Percentiles rank a stretch among this genome's conserved stretches.
Conservation (phyloP, 2,797 vertebrate genomes). For the Molossus alvarezi region DNA sequence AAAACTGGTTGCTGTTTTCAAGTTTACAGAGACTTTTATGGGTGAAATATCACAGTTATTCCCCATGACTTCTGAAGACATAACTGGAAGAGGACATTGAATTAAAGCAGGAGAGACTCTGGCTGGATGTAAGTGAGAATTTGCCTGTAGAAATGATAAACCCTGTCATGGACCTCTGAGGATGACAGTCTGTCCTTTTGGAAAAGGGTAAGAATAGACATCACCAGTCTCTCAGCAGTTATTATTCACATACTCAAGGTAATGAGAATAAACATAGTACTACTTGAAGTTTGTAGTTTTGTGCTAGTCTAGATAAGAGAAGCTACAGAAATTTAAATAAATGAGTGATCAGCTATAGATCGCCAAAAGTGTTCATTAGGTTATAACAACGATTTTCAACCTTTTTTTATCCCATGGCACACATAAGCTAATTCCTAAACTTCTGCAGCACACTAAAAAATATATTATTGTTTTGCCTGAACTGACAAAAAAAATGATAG, state of each 20-base stretch:
- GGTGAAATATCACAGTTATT: neutral
- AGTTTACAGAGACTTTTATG: conserved; percentile 24
- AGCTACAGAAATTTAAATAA: conserved; percentile 3
- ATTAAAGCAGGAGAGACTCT: conserved; percentile 36
- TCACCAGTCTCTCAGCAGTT: neutral
- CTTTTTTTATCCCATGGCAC: neutral
- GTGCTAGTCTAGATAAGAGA: conserved; percentile 31
- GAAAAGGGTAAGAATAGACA: conserved; percentile 12
- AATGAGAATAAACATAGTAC: neutral
- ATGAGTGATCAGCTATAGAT: conserved; percentile 31
- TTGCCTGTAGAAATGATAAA: neutral
- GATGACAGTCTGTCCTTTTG: neutral
- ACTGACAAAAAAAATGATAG: neutral
- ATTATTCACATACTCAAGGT: neutral
- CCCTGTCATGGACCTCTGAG: neutral
- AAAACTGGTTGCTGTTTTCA: conserved; percentile 19
- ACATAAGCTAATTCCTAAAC: neutral
- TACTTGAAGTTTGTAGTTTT: conserved; percentile 39
- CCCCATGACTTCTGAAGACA: conserved; percentile 25
- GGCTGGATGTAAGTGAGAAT: conserved; percentile 48
- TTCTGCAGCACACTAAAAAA: neutral
- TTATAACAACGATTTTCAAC: neutral
- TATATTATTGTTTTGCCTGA: neutral
- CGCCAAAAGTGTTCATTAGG: conserved; percentile 35
- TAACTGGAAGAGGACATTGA: conserved; percentile 25